Evolutionary conservation across 2,113 vertebrate species (phyloP).

Genomic region (Bothrops jararaca): DNA sequence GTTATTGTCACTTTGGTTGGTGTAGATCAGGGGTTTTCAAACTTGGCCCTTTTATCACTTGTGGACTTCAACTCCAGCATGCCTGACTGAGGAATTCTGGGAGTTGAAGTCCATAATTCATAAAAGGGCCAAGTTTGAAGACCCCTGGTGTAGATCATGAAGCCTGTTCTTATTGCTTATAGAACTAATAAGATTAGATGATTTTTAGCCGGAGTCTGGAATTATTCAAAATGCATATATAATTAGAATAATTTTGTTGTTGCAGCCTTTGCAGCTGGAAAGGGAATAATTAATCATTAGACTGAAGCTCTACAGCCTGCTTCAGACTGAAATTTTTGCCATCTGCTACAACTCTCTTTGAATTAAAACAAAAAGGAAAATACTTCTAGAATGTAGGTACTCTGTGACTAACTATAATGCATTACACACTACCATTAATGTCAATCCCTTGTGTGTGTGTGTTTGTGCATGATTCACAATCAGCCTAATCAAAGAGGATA

Average conservation of each 20-base stretch:
- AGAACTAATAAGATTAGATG: background rate
- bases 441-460: background rate
- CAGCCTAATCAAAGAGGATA: slow-evolving; percentile 1
- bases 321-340: slow-evolving; percentile 44
- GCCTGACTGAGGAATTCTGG: too few relatives aligned
- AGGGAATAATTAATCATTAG: slow-evolving; percentile 46
- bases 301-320: slow-evolving; percentile 37
- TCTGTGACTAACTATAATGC: slow-evolving; percentile 16
- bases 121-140: too few relatives aligned
- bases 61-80: too few relatives aligned
- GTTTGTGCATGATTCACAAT: slow-evolving; percentile 36
- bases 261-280: background rate
- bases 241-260: slow-evolving; percentile 2
- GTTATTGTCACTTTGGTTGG: background rate
- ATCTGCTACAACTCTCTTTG: slow-evolving; percentile 48
- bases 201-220: background rate
- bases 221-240: slow-evolving; percentile 10
- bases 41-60: too few relatives aligned
- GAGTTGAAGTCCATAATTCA: too few relatives aligned
- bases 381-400: background rate
- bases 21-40: background rate
- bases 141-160: background rate
- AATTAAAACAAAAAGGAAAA: slow-evolving; percentile 33
- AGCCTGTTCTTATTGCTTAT: background rate
- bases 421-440: slow-evolving; percentile 8